A percentile compares a stretch with the other conserved stretches of the same genome.
Conservation (phyloP, 2,797 vertebrate genomes). For the Hozukius guyotensis region DNA sequence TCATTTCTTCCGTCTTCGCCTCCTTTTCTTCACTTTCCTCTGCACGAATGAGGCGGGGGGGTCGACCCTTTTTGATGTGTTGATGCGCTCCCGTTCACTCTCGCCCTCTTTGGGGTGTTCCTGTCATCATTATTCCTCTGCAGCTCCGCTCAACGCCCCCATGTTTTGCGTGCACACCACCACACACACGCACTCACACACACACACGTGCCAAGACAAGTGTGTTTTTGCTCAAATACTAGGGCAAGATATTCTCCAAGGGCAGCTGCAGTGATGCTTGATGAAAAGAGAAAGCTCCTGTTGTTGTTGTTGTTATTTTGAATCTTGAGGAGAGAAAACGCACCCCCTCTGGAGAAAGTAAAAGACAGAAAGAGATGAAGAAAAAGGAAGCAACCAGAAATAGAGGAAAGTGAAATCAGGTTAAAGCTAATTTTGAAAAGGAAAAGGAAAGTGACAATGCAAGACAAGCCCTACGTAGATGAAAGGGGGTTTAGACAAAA, state of each 20-base stretch:
- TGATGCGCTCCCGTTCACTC: not conserved
- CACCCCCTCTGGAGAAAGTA: conserved; percentile 3
- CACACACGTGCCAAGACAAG: conserved; percentile 10
- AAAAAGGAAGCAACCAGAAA: conserved; percentile 36
- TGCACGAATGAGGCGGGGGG: not conserved
- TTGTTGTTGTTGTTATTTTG: conserved; percentile 37
- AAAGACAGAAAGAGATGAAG: conserved; percentile 9
- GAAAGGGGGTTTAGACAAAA: not conserved
- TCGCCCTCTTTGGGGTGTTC: conserved; percentile 9
- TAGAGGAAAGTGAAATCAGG: conserved; percentile 47
- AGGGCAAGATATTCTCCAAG: conserved; percentile 64
- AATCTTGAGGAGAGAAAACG: conserved; percentile 19
- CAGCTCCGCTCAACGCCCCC: conserved; percentile 7
- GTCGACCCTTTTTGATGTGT: conserved; percentile 1
- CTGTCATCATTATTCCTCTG: conserved; percentile 29
- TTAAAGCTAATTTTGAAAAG: conserved; percentile 38
- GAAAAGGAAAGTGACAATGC: conserved; percentile 35
- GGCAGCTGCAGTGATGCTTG: conserved; percentile 49
- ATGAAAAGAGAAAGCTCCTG: conserved; percentile 55
- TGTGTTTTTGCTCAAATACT: conserved; percentile 50
- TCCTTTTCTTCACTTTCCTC: conserved; percentile 18
- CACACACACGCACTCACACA: not conserved
- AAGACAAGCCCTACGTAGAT: not conserved
- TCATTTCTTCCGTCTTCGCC: conserved; percentile 34
- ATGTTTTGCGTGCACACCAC: conserved; percentile 23